Percentiles rank a stretch among this genome's conserved stretches.
Conservation (phyloP, 2,888 invertebrate species). For the Yponomeuta cagnagella region DNA sequence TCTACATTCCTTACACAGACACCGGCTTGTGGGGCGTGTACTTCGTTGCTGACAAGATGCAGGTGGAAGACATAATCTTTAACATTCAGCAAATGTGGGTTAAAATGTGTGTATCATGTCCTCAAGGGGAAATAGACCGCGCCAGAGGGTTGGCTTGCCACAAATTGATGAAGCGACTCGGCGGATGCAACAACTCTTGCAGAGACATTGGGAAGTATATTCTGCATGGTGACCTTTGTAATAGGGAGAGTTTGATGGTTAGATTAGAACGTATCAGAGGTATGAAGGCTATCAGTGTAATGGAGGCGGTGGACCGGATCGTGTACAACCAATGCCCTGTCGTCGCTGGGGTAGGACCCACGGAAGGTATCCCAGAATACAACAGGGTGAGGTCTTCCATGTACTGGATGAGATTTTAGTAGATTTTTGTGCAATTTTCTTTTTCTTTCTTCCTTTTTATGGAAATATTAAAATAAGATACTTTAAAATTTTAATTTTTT, state of each 20-base stretch:
- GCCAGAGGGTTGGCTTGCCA: slow-evolving; percentile 45
- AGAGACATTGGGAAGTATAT: slow-evolving; percentile 50
- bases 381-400: slow-evolving; percentile 42
- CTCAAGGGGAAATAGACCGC: slow-evolving; percentile 38
- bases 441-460: not conserved
- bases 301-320: slow-evolving; percentile 33
- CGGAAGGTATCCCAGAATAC: slow-evolving; percentile 59
- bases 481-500: too few relatives aligned
- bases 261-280: slow-evolving; percentile 16
- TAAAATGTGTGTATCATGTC: slow-evolving; percentile 44
- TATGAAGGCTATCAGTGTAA: slow-evolving; percentile 22
- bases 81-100: slow-evolving; percentile 55
- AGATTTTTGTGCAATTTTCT: not conserved
- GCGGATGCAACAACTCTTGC: slow-evolving; percentile 41
- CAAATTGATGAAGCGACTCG: slow-evolving; percentile 35
- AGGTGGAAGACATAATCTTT: slow-evolving; percentile 49
- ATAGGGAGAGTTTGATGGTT: slow-evolving; percentile 27
- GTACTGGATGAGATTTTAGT: slow-evolving; percentile 53
- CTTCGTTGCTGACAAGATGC: slow-evolving; percentile 41
- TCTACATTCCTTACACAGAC: slow-evolving; percentile 56
- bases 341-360: slow-evolving; percentile 56
- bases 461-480: too few relatives aligned
- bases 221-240: slow-evolving; percentile 38
- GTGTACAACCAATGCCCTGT: slow-evolving; percentile 60
- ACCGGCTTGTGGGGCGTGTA: slow-evolving; percentile 69